These are phyloP conservation scores for Dermolepida albohirtum DNA, from an alignment of 2,888 invertebrate species.

Conservation along the genomic window DNA sequence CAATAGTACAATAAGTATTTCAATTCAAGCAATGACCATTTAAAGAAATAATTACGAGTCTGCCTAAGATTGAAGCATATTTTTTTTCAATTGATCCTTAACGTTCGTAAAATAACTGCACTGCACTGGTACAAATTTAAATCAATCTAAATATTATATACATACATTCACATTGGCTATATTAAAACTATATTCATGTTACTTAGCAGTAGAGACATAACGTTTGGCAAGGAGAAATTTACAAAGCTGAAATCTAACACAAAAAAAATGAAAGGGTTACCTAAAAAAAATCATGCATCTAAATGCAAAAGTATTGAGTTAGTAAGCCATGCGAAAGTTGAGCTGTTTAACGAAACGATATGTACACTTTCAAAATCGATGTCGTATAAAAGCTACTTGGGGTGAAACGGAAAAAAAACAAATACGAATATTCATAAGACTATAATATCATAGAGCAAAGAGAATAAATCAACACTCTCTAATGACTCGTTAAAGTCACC, in stretches of 20 bases:
- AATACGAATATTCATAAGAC: constrained; percentile 16
- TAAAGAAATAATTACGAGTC: too few species aligned
- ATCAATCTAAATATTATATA: too few species aligned
- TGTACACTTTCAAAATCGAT: constrained; percentile 13
- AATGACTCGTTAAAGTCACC: constrained; percentile 67
- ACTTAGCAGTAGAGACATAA: too few species aligned
- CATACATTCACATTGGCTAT: too few species aligned
- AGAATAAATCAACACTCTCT: constrained; percentile 25
- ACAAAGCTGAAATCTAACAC: background rate
- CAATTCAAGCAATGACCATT: too few species aligned
- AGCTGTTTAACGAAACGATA: constrained; percentile 61
- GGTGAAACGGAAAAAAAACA: constrained; percentile 21
- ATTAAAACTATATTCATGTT: too few species aligned
- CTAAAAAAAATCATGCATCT: constrained; percentile 5
- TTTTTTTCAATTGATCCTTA: too few species aligned
- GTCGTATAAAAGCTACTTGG: constrained; percentile 21
- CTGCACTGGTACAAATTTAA: too few species aligned
- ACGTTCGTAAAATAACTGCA: too few species aligned
- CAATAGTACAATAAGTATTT: too few species aligned
- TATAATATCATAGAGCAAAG: background rate
- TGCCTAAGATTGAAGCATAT: too few species aligned
- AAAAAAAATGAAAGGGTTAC: constrained; percentile 6
- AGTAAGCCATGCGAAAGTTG: constrained; percentile 55
- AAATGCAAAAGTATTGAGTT: constrained; percentile 1
- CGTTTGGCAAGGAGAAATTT: background rate